These are phyloP conservation scores for Scyliorhinus canicula DNA, from an alignment of 2,797 vertebrate species.

Conservation along the genomic window DNA sequence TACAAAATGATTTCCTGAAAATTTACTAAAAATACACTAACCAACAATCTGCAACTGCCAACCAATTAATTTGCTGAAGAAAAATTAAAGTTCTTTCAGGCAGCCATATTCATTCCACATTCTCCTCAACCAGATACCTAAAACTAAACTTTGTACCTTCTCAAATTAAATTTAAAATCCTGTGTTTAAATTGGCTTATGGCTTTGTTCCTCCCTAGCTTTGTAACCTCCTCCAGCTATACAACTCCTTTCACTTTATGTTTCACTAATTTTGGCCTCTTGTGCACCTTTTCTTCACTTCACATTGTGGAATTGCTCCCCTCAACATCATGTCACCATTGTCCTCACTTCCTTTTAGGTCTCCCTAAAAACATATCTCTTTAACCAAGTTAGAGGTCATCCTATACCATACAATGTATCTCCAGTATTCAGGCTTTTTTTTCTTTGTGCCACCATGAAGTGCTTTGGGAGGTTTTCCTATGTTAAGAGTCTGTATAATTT, in stretches of 20 bases:
- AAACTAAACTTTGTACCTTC: neutral
- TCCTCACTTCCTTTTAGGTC: neutral
- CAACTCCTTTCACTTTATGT: neutral
- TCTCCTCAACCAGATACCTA: neutral
- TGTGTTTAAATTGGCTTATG: neutral
- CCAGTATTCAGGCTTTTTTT: neutral
- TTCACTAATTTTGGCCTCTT: neutral
- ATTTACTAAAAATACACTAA: neutral
- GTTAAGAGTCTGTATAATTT: neutral
- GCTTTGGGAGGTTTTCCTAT: neutral
- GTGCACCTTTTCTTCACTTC: neutral
- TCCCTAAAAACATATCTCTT: neutral
- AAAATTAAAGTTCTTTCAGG: neutral
- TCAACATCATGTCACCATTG: neutral
- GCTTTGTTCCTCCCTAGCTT: neutral
- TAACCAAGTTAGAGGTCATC: neutral
- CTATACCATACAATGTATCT: neutral
- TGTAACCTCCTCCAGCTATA: neutral
- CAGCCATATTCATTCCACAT: neutral
- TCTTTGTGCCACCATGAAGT: neutral
- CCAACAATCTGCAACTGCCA: neutral
- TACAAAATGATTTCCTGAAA: neutral
- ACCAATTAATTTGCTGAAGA: neutral
- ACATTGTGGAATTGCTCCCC: neutral
- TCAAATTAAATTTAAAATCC: neutral